A percentile compares a stretch with the other conserved stretches of the same genome.
Evolutionary conservation across 2,888 invertebrate species (phyloP).

Genomic region (Helleia helle): DNA sequence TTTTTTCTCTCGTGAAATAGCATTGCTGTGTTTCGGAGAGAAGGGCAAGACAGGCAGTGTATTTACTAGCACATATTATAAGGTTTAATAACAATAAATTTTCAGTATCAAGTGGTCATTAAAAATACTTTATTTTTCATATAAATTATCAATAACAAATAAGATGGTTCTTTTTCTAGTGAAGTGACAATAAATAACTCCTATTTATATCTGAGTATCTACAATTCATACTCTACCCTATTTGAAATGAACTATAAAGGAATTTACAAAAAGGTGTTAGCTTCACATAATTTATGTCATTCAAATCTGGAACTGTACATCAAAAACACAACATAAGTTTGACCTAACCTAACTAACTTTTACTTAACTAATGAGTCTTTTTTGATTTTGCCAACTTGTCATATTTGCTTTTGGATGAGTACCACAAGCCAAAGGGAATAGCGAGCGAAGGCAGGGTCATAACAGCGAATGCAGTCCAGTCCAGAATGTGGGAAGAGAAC

Average conservation of each 20-base stretch:
- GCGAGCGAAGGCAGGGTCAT: slow-evolving; percentile 96
- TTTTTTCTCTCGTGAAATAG: too few relatives aligned
- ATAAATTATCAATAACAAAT: background rate
- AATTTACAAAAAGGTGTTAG: background rate
- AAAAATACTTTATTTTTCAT: background rate
- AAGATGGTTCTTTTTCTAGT: background rate
- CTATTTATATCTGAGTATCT: background rate
- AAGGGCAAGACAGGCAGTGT: too few relatives aligned
- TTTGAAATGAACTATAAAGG: background rate
- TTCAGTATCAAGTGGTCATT: too few relatives aligned
- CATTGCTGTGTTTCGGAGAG: too few relatives aligned
- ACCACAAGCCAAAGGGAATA: slow-evolving; percentile 96
- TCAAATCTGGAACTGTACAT: background rate
- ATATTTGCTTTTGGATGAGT: slow-evolving; percentile 95
- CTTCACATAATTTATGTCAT: background rate
- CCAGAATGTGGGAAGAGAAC: slow-evolving; percentile 96
- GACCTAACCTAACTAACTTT: slow-evolving; percentile 25
- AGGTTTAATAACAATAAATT: background rate
- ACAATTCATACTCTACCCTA: background rate
- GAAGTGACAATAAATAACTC: background rate
- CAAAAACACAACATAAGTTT: slow-evolving; percentile 35
- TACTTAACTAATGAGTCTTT: slow-evolving; percentile 69
- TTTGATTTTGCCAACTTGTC: slow-evolving; percentile 85
- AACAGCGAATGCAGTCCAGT: slow-evolving; percentile 97
- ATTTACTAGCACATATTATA: too few relatives aligned